A percentile compares a stretch with the other conserved stretches of the same genome.
Evolutionary conservation across 2,113 vertebrate genomes (phyloP).

Genomic region (Istiophorus platypterus): DNA sequence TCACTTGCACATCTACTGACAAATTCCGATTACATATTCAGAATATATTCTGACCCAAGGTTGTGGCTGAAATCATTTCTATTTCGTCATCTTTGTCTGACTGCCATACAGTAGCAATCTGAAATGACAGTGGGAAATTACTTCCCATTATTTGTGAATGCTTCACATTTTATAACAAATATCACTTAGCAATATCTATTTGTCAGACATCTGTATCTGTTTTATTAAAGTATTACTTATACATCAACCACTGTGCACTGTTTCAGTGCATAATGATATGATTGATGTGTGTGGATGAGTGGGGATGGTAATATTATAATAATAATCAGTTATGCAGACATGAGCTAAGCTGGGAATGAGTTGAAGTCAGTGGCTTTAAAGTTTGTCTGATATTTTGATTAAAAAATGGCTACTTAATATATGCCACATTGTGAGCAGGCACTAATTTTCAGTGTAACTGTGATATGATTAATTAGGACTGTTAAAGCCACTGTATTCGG

Average conservation of each 20-base stretch:
- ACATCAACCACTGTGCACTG: neutral
- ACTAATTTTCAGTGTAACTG: neutral
- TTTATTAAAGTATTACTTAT: no score
- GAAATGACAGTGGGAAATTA: neutral
- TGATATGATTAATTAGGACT: neutral
- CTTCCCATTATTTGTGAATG: neutral
- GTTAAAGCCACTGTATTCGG: neutral
- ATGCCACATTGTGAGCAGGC: neutral
- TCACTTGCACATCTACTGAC: no score
- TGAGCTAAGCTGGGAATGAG: constrained; percentile 5
- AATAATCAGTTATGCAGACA: constrained; percentile 9
- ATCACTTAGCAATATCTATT: neutral
- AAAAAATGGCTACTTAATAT: constrained; percentile 17
- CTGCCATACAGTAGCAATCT: neutral
- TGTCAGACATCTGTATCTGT: no score
- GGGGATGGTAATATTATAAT: neutral
- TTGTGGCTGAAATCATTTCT: neutral
- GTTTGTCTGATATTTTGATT: neutral
- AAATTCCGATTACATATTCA: no score
- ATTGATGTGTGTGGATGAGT: constrained; percentile 18
- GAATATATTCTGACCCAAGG: neutral
- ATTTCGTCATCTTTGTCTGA: neutral
- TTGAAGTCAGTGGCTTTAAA: neutral
- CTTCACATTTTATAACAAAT: neutral
- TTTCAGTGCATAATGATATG: constrained; percentile 12